Percentiles rank a stretch among this genome's conserved stretches.
phyloP scores from a whole-genome alignment of 2,797 vertebrate genomes.

The Myotis findleyi region DNA sequence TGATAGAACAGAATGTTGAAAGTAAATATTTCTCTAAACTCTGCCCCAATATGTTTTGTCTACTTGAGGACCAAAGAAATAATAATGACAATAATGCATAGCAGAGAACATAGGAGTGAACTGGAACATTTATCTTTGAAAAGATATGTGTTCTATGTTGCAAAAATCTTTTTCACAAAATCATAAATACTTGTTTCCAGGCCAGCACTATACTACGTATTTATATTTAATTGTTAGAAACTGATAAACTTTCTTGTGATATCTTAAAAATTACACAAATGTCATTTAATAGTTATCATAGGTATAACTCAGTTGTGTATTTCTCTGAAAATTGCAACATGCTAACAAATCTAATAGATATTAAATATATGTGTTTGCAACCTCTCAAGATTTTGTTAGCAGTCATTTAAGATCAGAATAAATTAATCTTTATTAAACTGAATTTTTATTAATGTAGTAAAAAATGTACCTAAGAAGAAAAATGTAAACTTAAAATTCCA shows the following conservation, averaged over 20 bases:
- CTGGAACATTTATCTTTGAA: constrained; percentile 45
- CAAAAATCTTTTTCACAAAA: constrained; percentile 18
- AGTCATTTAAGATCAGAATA: neutral
- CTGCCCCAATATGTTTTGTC: constrained; percentile 68
- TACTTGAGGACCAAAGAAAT: constrained; percentile 64
- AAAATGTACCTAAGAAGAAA: neutral
- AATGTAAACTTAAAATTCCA: constrained; percentile 18
- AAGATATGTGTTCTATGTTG: constrained; percentile 51
- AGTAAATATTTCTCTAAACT: constrained; percentile 76
- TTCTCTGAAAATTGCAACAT: constrained; percentile 5
- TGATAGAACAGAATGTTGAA: constrained; percentile 70
- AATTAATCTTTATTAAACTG: constrained; percentile 8
- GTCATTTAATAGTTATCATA: neutral
- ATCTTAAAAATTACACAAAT: neutral
- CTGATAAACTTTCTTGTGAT: neutral
- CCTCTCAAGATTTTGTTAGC: neutral
- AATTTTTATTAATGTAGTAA: constrained; percentile 21
- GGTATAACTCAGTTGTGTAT: neutral
- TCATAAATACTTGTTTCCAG: neutral
- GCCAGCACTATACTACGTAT: neutral
- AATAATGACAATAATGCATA: constrained; percentile 1
- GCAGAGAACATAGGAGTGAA: neutral
- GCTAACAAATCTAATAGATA: neutral
- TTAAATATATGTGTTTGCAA: neutral
- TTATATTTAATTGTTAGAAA: neutral